phyloP scores from a whole-genome alignment of 2,888 invertebrate species.

The Uloborus plumipes region DNA sequence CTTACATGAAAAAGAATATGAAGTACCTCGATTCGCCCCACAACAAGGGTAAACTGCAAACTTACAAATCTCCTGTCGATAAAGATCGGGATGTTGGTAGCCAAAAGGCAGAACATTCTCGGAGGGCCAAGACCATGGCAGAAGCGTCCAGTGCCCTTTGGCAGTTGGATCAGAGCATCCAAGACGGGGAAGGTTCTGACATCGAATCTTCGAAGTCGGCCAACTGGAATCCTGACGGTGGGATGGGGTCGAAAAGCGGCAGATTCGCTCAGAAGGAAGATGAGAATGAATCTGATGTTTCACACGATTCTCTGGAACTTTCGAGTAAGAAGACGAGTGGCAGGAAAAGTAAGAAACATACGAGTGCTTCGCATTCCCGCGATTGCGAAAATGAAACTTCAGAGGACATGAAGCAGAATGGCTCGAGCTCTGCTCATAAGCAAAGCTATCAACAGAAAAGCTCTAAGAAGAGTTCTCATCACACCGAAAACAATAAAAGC shows the following conservation, averaged over 20 bases:
- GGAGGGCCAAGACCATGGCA: conserved; percentile 21
- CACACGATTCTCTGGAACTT: conserved; percentile 45
- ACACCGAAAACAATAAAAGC: neutral
- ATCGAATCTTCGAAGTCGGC: conserved; percentile 5
- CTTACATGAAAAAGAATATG: neutral
- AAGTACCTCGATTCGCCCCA: conserved; percentile 8
- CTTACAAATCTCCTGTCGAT: neutral
- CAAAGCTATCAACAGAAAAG: conserved; percentile 8
- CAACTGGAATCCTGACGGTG: conserved; percentile 5
- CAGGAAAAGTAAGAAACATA: conserved; percentile 1
- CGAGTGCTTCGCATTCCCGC: neutral
- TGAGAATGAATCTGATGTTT: conserved; percentile 49
- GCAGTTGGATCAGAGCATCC: conserved; percentile 37
- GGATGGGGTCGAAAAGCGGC: neutral
- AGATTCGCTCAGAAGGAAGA: conserved; percentile 15
- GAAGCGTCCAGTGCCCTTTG: conserved; percentile 23
- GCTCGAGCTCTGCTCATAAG: neutral
- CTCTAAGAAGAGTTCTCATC: neutral
- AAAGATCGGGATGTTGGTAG: conserved; percentile 4
- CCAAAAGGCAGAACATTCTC: neutral
- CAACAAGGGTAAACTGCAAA: conserved; percentile 4
- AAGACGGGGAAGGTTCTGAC: conserved; percentile 12
- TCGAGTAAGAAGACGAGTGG: conserved; percentile 6
- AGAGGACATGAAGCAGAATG: neutral
- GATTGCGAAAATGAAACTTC: neutral